A percentile compares a stretch with the other conserved stretches of the same genome.
Evolutionary conservation across 1,140 invertebrate species (phyloP).

Genomic region (Trichogramma pretiosum): DNA sequence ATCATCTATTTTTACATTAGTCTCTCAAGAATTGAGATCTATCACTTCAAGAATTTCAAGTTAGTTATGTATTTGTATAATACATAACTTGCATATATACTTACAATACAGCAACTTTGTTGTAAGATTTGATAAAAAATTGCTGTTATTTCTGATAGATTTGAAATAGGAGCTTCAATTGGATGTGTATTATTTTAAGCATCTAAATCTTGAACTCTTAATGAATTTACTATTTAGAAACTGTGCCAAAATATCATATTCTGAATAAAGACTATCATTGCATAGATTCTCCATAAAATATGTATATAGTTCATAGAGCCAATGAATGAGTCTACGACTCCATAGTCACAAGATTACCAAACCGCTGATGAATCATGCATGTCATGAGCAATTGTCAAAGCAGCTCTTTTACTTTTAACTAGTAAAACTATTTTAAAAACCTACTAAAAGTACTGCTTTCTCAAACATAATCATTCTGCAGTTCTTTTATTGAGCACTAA

Average conservation of each 20-base stretch:
- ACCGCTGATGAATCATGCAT: constrained; percentile 69
- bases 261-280: background rate
- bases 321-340: constrained; percentile 44
- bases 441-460: constrained; percentile 75
- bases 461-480: constrained; percentile 83
- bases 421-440: constrained; percentile 70
- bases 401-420: constrained; percentile 78
- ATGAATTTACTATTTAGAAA: background rate
- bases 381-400: constrained; percentile 79
- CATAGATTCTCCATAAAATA: constrained; percentile 34
- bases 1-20: constrained; percentile 5
- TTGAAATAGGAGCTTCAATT: constrained; percentile 30
- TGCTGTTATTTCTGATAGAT: constrained; percentile 41
- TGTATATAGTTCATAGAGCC: constrained; percentile 47
- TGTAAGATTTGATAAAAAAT: constrained; percentile 56
- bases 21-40: constrained; percentile 39
- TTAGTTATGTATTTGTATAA: too few species aligned
- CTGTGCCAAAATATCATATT: constrained; percentile 1
- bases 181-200: constrained; percentile 3
- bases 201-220: constrained; percentile 2
- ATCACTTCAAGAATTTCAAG: constrained; percentile 52
- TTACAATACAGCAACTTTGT: constrained; percentile 59
- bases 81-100: constrained; percentile 69
- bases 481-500: constrained; percentile 94
- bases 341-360: constrained; percentile 59